A percentile compares a stretch with the other conserved stretches of the same genome.
Evolutionary conservation across 1,140 invertebrate genomes (phyloP).

Genomic region (Drosophila sproati): DNA sequence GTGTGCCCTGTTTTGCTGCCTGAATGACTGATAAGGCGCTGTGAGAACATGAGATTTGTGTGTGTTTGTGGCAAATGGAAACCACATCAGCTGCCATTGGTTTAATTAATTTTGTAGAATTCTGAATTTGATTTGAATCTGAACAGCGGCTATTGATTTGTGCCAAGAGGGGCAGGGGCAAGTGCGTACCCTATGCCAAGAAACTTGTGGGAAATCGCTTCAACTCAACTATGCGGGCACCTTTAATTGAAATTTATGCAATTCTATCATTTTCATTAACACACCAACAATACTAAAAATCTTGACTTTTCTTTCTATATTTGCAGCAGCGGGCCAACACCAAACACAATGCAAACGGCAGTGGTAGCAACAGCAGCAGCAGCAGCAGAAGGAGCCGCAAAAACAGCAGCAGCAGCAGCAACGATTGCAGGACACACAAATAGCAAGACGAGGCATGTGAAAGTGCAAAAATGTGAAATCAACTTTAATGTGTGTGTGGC

Average conservation of each 20-base stretch:
- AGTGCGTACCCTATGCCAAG: neutral
- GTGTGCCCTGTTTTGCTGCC: conserved; percentile 45
- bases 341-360: conserved; percentile 4
- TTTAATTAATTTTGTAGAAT: conserved; percentile 79
- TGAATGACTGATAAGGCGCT: conserved; percentile 39
- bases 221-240: conserved; percentile 19
- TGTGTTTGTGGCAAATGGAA: conserved; percentile 34
- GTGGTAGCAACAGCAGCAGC: neutral
- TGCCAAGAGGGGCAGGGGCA: neutral
- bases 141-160: conserved; percentile 40
- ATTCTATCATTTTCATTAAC: conserved; percentile 5
- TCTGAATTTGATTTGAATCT: conserved; percentile 76
- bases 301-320: conserved; percentile 14
- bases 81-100: conserved; percentile 61
- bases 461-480: conserved; percentile 69
- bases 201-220: conserved; percentile 24
- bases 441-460: conserved; percentile 29
- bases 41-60: conserved; percentile 22
- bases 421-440: conserved; percentile 13
- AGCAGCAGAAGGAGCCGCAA: conserved; percentile 1
- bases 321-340: conserved; percentile 18
- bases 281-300: neutral
- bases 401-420: conserved; percentile 1
- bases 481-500: conserved; percentile 59
- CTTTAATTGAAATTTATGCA: conserved; percentile 71